Percentiles rank a stretch among this genome's conserved stretches.
Evolutionary conservation across 2,888 invertebrate genomes (phyloP).

Genomic region (Apodemia hepburni): DNA sequence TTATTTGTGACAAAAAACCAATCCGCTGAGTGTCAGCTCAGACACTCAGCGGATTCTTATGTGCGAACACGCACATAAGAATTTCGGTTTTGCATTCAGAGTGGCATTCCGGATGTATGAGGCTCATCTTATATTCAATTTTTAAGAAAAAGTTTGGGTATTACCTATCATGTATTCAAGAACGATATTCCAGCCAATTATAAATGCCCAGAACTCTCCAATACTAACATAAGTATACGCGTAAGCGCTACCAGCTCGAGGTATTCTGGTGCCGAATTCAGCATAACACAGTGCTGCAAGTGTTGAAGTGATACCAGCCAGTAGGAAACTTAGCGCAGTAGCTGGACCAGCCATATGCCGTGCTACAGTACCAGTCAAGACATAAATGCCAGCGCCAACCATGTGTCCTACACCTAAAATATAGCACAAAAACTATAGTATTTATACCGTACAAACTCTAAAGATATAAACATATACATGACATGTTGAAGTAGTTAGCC

Average conservation of each 20-base stretch:
- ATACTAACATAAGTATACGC: slow-evolving; percentile 96
- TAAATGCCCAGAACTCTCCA: slow-evolving; percentile 96
- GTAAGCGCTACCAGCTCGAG: slow-evolving; percentile 95
- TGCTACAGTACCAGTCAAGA: slow-evolving; percentile 92
- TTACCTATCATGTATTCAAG: slow-evolving; percentile 93
- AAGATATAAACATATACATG: too few relatives aligned
- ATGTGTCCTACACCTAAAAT: too few relatives aligned
- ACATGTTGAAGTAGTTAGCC: too few relatives aligned
- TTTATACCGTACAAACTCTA: too few relatives aligned
- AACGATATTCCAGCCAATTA: slow-evolving; percentile 97
- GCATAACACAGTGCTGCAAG: slow-evolving; percentile 93
- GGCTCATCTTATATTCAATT: too few relatives aligned
- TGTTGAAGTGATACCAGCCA: slow-evolving; percentile 90
- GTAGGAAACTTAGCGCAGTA: slow-evolving; percentile 82
- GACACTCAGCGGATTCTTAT: too few relatives aligned
- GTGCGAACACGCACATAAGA: too few relatives aligned
- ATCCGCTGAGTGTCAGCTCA: too few relatives aligned
- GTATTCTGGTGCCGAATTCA: slow-evolving; percentile 92
- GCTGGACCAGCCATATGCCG: slow-evolving; percentile 91
- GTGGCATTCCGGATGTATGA: too few relatives aligned
- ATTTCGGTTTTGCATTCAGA: too few relatives aligned
- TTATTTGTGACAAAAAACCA: too few relatives aligned
- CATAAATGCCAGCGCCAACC: slow-evolving; percentile 97
- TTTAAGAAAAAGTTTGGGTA: neutral
- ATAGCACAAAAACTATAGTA: too few relatives aligned